phyloP scores from a whole-genome alignment of 2,113 vertebrate genomes.

The Silurus asotus region DNA sequence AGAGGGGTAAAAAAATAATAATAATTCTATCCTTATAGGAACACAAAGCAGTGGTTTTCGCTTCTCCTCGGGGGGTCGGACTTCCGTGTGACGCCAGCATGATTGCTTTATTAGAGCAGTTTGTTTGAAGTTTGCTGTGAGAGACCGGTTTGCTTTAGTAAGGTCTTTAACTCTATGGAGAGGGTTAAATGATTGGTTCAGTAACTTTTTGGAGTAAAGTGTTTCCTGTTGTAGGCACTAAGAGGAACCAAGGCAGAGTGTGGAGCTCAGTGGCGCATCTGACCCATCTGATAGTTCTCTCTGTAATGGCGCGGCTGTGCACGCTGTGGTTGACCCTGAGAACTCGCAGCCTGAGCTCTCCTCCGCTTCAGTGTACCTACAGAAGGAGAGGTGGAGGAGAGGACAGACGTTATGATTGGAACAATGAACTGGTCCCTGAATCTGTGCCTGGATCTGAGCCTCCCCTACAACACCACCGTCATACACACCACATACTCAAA shows the following conservation, averaged over 20 bases:
- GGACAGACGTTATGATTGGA: background rate
- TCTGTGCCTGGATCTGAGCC: background rate
- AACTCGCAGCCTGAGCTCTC: constrained; percentile 74
- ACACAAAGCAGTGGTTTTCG: constrained; percentile 59
- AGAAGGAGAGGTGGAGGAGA: background rate
- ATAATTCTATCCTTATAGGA: constrained; percentile 56
- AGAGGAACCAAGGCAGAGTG: constrained; percentile 90
- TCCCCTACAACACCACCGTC: no score
- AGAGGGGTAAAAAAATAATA: constrained; percentile 23
- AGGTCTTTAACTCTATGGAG: constrained; percentile 63
- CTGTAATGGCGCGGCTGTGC: constrained; percentile 72
- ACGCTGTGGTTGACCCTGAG: constrained; percentile 70
- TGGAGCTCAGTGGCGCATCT: constrained; percentile 83
- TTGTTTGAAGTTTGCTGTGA: constrained; percentile 24
- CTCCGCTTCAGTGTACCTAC: constrained; percentile 91
- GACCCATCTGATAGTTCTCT: constrained; percentile 90
- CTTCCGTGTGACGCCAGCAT: constrained; percentile 59
- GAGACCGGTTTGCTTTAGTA: constrained; percentile 58
- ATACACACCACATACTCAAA: no score
- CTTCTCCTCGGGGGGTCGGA: constrained; percentile 61
- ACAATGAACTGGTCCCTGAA: background rate
- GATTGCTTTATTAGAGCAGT: constrained; percentile 41
- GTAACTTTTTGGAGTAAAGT: constrained; percentile 96
- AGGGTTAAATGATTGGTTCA: constrained; percentile 77
- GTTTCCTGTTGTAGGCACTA: constrained; percentile 95